Conservation (phyloP, 2,113 vertebrate species). For the Paramormyrops kingsleyae region DNA sequence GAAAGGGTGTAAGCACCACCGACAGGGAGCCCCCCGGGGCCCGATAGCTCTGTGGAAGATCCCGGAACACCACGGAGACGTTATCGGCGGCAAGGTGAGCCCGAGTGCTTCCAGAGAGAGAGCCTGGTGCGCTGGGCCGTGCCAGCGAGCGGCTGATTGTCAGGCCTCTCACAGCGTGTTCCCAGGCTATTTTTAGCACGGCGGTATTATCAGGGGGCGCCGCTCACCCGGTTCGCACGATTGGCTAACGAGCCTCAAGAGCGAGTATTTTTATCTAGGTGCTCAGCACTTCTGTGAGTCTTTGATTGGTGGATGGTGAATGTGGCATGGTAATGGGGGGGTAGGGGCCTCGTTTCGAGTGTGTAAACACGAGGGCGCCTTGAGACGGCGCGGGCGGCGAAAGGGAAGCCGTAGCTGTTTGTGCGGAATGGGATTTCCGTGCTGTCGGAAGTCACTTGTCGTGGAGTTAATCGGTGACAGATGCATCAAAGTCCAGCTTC, state of each 20-base stretch:
- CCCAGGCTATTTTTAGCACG: constrained; percentile 43
- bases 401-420: neutral
- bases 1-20: neutral
- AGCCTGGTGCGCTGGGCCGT: neutral
- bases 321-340: neutral
- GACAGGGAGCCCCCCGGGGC: neutral
- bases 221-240: constrained; percentile 28
- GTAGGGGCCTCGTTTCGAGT: neutral
- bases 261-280: constrained; percentile 39
- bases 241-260: constrained; percentile 40
- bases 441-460: neutral
- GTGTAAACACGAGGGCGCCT: neutral
- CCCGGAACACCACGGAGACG: neutral
- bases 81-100: neutral
- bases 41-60: neutral
- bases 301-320: neutral
- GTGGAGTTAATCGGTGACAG: neutral
- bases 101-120: neutral
- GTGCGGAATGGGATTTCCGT: neutral
- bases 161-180: constrained; percentile 46
- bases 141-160: constrained; percentile 42
- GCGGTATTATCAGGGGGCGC: constrained; percentile 42
- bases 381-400: neutral
- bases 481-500: neutral
- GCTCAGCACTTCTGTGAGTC: constrained; percentile 4